phyloP scores from a whole-genome alignment of 2,113 vertebrate genomes.

The Zosterops japonicus region DNA sequence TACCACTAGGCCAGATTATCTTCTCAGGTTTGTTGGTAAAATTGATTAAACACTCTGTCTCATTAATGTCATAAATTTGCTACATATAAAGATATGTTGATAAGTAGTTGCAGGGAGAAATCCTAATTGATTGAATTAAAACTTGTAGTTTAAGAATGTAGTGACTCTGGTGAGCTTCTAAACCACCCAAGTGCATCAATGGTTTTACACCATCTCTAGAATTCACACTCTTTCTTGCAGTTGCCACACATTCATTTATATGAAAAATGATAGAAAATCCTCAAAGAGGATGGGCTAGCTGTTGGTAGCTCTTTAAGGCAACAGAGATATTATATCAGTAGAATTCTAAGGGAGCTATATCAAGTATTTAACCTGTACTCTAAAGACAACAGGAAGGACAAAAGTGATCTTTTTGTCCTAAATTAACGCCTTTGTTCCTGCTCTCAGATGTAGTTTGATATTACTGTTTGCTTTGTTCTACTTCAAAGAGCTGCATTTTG shows the following conservation, averaged over 20 bases:
- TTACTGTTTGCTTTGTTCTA: background rate
- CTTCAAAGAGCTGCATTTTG: conserved; percentile 14
- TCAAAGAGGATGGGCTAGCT: background rate
- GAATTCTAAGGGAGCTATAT: background rate
- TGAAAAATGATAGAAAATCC: background rate
- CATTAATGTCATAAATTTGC: background rate
- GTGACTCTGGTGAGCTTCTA: background rate
- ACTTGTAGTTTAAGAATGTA: background rate
- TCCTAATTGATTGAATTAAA: background rate
- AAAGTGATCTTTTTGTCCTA: background rate
- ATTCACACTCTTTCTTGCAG: conserved; percentile 12
- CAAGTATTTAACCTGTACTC: background rate
- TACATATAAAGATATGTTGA: background rate
- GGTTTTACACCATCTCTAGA: conserved; percentile 4
- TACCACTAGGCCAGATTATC: background rate
- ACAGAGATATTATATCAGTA: background rate
- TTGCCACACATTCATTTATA: background rate
- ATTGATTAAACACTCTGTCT: background rate
- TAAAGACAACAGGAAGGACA: background rate
- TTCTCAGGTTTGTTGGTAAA: background rate
- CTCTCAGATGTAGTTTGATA: background rate
- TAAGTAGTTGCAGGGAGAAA: background rate
- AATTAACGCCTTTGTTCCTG: background rate
- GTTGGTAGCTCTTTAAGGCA: background rate
- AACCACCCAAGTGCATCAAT: background rate